Evolutionary conservation across 2,113 vertebrate genomes (phyloP), one percentile per base, ranked within the genome.

Genomic region (Boleophthalmus pectinirostris): DNA sequence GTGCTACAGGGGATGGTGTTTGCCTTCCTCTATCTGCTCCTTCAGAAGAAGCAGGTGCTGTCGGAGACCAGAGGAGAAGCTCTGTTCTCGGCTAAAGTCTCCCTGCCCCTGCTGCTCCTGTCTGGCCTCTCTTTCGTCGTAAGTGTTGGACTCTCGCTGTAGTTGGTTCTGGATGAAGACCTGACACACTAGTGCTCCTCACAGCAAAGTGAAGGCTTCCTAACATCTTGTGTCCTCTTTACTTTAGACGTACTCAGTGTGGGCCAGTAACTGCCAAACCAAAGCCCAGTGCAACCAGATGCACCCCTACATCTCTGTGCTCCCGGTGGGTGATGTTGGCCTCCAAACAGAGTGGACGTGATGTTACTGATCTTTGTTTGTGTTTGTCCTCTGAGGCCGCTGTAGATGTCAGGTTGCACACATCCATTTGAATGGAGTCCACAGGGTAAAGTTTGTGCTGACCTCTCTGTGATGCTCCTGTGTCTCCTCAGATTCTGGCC

Each of bases 231-330:
- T n/a, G n/a, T n/a, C n/a, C n/a, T n/a, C n/a, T n/a, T n/a, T n/a
- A n/a, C n/a, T n/a, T n/a, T n/a, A n/a, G n/a, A n/a, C n/a, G n/a
- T n/a, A n/a, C n/a, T n/a, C n/a, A n/a, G n/a, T n/a, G n/a, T n/a
- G n/a, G n/a, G 97, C 97, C 53, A 97, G 97, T 91, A 96, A 94
- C 88, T 99, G 97, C 91, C 97, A 96, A 92, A 98, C 95, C 89
- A 99, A 99, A 92, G 93, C 95, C 0, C 95, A 97, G 72, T 99
- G 98, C 91, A 99, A 99, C 75, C 95, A 97, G 77, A 93, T 98
- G 83, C 98, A 99, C 87, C 97, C 98, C 11, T 96, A 94, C 72
- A n/a, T n/a, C n/a, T n/a, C n/a, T n/a, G n/a, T n/a, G n/a, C n/a
- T n/a, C n/a, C n/a, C n/a, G n/a, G n/a, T n/a, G n/a, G n/a, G n/a